Evolutionary conservation across 2,888 invertebrate species (phyloP).

Genomic region (Lithosia quadra): DNA sequence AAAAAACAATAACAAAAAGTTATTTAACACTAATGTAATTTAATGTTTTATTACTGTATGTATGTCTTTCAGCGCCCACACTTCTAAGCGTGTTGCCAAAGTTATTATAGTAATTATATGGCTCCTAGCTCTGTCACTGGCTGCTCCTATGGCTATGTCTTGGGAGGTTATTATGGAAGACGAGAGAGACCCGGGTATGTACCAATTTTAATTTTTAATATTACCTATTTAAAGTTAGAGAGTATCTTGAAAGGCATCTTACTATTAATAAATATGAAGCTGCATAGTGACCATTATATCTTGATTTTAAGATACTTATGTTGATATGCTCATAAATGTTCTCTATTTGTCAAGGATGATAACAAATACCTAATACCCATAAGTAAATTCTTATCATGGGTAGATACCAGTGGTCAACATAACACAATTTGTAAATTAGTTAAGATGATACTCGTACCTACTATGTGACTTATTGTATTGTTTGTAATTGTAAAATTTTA

Average conservation of each 20-base stretch:
- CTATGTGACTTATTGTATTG: too few species aligned
- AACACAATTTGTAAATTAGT: too few species aligned
- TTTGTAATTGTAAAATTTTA: too few species aligned
- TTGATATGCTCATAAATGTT: too few species aligned
- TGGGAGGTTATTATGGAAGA: conserved; percentile 85
- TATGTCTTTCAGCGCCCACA: conserved; percentile 87
- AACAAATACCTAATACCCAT: too few species aligned
- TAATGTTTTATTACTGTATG: not conserved
- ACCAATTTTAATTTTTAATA: not conserved
- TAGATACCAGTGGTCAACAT: too few species aligned
- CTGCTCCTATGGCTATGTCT: conserved; percentile 90
- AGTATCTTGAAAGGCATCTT: not conserved
- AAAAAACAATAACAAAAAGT: not conserved
- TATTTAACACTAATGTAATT: not conserved
- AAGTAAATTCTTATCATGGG: too few species aligned
- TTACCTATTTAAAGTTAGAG: not conserved
- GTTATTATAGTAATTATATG: conserved; percentile 92
- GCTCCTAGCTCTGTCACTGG: conserved; percentile 89
- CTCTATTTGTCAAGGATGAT: too few species aligned
- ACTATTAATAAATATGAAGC: too few species aligned
- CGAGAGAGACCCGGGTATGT: conserved; percentile 77
- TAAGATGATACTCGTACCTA: too few species aligned
- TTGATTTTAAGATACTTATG: too few species aligned
- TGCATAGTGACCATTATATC: too few species aligned
- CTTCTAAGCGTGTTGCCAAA: conserved; percentile 91